Evolutionary conservation across 2,113 vertebrate genomes (phyloP).

Genomic region (Stegastes partitus): DNA sequence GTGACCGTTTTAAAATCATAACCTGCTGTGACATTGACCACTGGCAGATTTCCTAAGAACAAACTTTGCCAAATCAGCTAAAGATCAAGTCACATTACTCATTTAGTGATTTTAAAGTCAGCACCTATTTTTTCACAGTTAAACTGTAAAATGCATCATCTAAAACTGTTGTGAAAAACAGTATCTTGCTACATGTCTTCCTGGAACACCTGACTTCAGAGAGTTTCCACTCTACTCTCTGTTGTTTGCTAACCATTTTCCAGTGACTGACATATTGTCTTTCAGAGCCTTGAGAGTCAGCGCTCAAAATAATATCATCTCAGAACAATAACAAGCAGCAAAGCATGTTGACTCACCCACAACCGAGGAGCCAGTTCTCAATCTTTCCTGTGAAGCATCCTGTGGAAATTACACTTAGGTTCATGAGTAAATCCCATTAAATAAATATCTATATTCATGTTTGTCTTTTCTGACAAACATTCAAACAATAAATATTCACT

Average conservation of each 20-base stretch:
- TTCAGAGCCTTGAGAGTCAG: slow-evolving; percentile 13
- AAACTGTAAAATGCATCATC: slow-evolving; percentile 19
- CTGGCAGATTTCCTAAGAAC: background rate
- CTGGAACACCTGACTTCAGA: slow-evolving; percentile 68
- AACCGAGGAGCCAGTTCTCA: slow-evolving; percentile 84
- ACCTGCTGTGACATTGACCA: no score
- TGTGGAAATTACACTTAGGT: slow-evolving; percentile 71
- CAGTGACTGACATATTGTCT: slow-evolving; percentile 40
- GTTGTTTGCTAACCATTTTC: slow-evolving; percentile 57
- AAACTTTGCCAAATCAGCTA: background rate
- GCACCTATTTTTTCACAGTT: background rate
- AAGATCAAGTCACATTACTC: background rate
- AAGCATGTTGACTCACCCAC: slow-evolving; percentile 83
- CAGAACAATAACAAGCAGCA: slow-evolving; percentile 5
- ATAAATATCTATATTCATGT: background rate
- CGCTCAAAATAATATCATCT: slow-evolving; percentile 1
- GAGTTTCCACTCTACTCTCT: slow-evolving; percentile 51
- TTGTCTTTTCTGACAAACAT: background rate
- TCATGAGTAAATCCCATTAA: slow-evolving; percentile 22
- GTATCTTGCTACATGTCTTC: slow-evolving; percentile 32
- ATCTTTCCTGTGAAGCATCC: slow-evolving; percentile 85
- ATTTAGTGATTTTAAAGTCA: background rate
- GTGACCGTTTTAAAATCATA: background rate
- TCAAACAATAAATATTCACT: no score
- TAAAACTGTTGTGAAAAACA: slow-evolving; percentile 29